phyloP scores from a whole-genome alignment of 2,113 vertebrate genomes.

The Glaucidium brasilianum region DNA sequence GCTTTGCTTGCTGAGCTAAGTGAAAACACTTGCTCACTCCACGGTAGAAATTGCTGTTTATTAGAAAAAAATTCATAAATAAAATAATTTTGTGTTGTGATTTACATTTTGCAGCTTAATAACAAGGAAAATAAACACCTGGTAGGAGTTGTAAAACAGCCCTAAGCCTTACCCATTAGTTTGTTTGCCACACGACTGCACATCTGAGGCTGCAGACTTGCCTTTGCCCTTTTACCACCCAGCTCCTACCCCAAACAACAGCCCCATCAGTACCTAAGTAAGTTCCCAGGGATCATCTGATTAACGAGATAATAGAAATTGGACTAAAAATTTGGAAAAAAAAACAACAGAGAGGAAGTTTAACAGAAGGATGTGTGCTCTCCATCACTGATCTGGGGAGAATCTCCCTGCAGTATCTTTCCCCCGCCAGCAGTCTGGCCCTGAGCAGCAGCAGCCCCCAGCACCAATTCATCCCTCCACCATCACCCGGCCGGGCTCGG shows the following conservation, averaged over 20 bases:
- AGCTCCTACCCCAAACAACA: not conserved
- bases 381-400: not conserved
- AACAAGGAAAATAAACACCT: not conserved
- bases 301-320: not conserved
- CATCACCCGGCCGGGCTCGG: not conserved
- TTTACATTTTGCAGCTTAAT: conserved; percentile 44
- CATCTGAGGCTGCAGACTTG: not conserved
- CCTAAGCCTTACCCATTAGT: not conserved
- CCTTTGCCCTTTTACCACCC: not conserved
- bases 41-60: conserved; percentile 54
- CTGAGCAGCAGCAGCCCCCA: not conserved
- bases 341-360: not conserved
- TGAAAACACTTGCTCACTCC: conserved; percentile 10
- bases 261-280: not conserved
- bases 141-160: not conserved
- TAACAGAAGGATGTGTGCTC: not conserved
- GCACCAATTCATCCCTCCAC: not conserved
- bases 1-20: conserved; percentile 51
- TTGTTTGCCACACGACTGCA: not conserved
- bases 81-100: conserved; percentile 26
- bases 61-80: conserved; percentile 59
- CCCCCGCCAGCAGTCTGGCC: not conserved
- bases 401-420: not conserved
- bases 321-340: not conserved
- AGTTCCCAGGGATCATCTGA: not conserved